Evolutionary conservation across 2,797 vertebrate species (phyloP).

Genomic region (Lateolabrax maculatus): DNA sequence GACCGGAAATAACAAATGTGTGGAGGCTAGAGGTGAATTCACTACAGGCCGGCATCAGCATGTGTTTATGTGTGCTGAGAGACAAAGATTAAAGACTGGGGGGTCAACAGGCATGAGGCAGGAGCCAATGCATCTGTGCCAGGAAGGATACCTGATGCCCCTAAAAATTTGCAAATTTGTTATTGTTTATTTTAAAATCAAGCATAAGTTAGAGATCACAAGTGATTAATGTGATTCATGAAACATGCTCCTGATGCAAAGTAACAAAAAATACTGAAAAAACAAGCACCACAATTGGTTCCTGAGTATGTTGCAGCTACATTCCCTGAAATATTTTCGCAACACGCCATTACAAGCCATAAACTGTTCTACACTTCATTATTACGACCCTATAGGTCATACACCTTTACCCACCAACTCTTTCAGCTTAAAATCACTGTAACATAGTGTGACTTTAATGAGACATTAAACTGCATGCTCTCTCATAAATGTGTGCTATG

Average conservation of each 20-base stretch:
- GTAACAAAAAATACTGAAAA: slow-evolving; percentile 2
- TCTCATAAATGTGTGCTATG: slow-evolving; percentile 44
- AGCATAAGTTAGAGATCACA: neutral
- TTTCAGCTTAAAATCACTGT: slow-evolving; percentile 27
- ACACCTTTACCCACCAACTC: neutral
- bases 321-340: neutral
- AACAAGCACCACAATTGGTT: neutral
- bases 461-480: slow-evolving; percentile 39
- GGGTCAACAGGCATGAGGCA: slow-evolving; percentile 42
- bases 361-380: slow-evolving; percentile 20
- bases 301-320: neutral
- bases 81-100: slow-evolving; percentile 38
- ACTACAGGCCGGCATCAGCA: neutral
- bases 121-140: slow-evolving; percentile 1
- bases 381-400: slow-evolving; percentile 13
- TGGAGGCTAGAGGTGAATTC: slow-evolving; percentile 36
- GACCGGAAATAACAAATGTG: slow-evolving; percentile 15
- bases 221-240: slow-evolving; percentile 4
- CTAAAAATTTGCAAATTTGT: neutral
- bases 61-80: slow-evolving; percentile 34
- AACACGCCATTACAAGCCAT: neutral
- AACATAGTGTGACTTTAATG: slow-evolving; percentile 50
- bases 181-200: neutral
- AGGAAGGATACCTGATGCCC: slow-evolving; percentile 45
- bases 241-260: neutral